Base-by-base conservation (phyloP, 2,888 invertebrate genomes). In the Lottia scabra region DNA sequence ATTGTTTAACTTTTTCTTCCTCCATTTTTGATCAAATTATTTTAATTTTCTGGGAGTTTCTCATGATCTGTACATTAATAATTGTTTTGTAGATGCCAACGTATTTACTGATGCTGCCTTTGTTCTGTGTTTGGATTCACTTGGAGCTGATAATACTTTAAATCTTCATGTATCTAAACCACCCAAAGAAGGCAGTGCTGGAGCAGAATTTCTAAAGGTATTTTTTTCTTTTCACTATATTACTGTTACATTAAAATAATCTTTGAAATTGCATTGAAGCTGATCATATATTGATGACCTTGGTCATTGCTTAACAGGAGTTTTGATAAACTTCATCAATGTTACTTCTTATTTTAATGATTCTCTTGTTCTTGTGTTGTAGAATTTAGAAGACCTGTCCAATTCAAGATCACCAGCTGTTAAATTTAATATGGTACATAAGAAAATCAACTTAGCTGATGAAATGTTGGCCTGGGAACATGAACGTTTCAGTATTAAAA, bases 131-230 rank as follows among this genome's bases (percentile, higher is more conserved):
- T 90, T 99, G 77, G 98, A 99, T 88, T 86, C 90, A 16, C 76
- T 95, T 0, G 92, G 96, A 12, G 91, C 93, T 0, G 91, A 92
- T 0, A 92, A 93, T 43, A 89, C 92, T 0, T 90, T 98, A 1
- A 93, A 93, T 80, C 93, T 98, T 91, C 99, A 99, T 90, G 98
- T 99, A 10, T 99, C 99, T 0, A 98, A 98, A 90, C 96, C 97
- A 0, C 98, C 98, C 0, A 94, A 94, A 85, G 93, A 96, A 23
- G 95, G 94, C 70, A 94, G 95, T 0, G 92, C 95, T 0, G 93
- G 95, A 8, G 89, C 89, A 63, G 80, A 83, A 38, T 90, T 92
- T 78, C 88, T 90, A 48, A 87, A 91, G 87, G 92, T 92, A 85
- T 76, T 75, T n/a, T n/a, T n/a, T n/a, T n/a, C n/a, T n/a, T n/a